These are phyloP conservation scores for Oikopleura dioica DNA, from an alignment of 23 tunicate species.

Conservation along the genomic window DNA sequence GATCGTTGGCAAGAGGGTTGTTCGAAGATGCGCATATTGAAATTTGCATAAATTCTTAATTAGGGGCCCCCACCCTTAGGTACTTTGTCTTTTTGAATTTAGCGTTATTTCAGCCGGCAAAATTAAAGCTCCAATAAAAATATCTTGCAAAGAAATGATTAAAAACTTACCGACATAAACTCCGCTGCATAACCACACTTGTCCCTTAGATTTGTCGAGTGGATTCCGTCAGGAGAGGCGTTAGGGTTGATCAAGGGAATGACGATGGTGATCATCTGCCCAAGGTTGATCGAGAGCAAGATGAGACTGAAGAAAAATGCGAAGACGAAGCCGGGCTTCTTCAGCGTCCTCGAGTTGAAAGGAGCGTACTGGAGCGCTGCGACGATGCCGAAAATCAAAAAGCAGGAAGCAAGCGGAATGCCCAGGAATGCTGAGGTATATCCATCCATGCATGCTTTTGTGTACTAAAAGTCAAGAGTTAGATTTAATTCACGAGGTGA, in stretches of 20 bases:
- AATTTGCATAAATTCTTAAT: too few species aligned
- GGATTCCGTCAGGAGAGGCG: neutral
- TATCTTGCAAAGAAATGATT: neutral
- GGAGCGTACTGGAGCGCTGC: conserved; percentile 1
- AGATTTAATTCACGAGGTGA: too few species aligned
- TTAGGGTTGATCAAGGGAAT: neutral
- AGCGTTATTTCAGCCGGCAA: too few species aligned
- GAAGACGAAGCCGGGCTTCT: conserved; percentile 2
- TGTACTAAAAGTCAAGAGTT: too few species aligned
- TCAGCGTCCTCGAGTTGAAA: neutral
- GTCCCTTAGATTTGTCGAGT: neutral
- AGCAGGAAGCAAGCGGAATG: conserved; percentile 10
- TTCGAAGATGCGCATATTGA: too few species aligned
- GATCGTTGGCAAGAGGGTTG: too few species aligned
- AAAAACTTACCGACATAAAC: neutral
- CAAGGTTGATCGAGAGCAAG: conserved; percentile 1
- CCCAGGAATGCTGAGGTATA: neutral
- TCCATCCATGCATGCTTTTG: neutral
- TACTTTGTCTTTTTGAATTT: too few species aligned
- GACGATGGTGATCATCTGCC: neutral
- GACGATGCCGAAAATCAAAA: conserved; percentile 4
- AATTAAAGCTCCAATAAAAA: too few species aligned
- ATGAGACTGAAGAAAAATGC: neutral
- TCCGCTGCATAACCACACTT: conserved; percentile 9
- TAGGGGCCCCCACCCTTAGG: too few species aligned